phyloP scores from a whole-genome alignment of 1,140 invertebrate species.

The Centruroides vittatus region DNA sequence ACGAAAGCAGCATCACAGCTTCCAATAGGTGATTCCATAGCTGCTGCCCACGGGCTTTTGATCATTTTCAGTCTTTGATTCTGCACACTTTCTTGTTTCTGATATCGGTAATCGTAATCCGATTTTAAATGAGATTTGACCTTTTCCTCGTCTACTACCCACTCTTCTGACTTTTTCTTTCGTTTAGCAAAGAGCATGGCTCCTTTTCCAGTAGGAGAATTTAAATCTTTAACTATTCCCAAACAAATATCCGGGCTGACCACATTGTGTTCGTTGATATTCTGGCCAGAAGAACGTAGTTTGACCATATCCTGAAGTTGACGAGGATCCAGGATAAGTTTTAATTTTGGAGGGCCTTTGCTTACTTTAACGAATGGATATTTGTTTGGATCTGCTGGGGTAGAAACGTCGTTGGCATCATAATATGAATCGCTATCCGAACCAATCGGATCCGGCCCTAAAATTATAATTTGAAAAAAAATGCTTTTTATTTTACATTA shows the following conservation, averaged over 20 bases:
- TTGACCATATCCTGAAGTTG: conserved; percentile 51
- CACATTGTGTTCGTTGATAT: conserved; percentile 42
- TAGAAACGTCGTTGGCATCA: background rate
- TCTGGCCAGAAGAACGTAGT: conserved; percentile 38
- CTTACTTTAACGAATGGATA: conserved; percentile 10
- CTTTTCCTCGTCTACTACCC: conserved; percentile 61
- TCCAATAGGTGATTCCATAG: conserved; percentile 43
- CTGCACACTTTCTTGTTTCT: background rate
- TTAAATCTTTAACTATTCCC: conserved; percentile 56
- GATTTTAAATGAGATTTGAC: background rate
- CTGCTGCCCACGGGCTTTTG: conserved; percentile 57
- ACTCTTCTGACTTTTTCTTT: conserved; percentile 68
- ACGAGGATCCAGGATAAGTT: conserved; percentile 63
- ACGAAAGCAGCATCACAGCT: conserved; percentile 49
- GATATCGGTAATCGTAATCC: background rate
- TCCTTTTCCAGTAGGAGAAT: conserved; percentile 60
- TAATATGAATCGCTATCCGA: background rate
- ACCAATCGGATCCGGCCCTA: too few species aligned
- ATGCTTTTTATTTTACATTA: too few species aligned
- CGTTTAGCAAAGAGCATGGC: conserved; percentile 75
- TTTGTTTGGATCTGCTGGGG: background rate
- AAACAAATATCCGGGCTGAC: conserved; percentile 50
- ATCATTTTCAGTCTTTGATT: conserved; percentile 40
- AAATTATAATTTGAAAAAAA: too few species aligned
- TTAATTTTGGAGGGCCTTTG: conserved; percentile 38